These are phyloP conservation scores for Phymorhynchus buccinoides DNA, from an alignment of 1,140 invertebrate species.

Conservation along the genomic window DNA sequence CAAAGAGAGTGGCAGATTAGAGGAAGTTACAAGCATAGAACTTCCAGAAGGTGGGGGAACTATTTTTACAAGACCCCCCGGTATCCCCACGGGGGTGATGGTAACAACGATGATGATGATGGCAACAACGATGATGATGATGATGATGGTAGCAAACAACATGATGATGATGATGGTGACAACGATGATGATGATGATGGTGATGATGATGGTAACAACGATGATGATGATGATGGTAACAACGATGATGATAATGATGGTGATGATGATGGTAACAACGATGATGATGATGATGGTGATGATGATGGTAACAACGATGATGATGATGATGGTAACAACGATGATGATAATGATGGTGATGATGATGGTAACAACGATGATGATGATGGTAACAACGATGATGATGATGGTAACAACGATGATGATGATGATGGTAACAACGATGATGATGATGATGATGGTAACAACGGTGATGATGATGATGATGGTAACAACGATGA, in stretches of 20 bases:
- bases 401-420: too few species aligned
- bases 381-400: too few species aligned
- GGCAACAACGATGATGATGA: neutral
- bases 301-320: neutral
- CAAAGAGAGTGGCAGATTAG: too few species aligned
- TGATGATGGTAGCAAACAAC: neutral
- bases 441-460: too few species aligned
- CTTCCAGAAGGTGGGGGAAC: too few species aligned
- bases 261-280: neutral
- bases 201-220: neutral
- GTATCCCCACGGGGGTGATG: too few species aligned
- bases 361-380: neutral
- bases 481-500: too few species aligned
- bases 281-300: neutral
- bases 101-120: too few species aligned
- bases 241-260: constrained; percentile 21
- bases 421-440: too few species aligned
- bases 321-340: constrained; percentile 20
- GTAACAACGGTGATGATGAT: too few species aligned
- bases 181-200: neutral
- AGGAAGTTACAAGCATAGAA: too few species aligned
- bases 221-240: constrained; percentile 22
- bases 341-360: constrained; percentile 23
- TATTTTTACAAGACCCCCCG: too few species aligned
- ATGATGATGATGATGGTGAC: neutral